phyloP scores from a whole-genome alignment of 64 coral and sea anemone genomes.

The Exaiptasia diaphana region DNA sequence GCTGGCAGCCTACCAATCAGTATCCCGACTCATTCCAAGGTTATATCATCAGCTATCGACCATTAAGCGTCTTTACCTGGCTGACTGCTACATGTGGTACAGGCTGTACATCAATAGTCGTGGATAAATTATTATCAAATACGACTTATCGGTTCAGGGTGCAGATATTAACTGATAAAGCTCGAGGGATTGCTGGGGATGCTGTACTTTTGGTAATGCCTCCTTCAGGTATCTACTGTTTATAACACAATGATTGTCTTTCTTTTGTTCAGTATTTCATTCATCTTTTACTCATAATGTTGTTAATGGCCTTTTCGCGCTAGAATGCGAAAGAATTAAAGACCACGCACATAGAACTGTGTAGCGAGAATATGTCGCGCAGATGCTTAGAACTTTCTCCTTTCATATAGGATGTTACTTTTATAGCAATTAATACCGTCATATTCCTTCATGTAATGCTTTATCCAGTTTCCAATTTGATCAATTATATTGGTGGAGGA shows the following conservation, averaged over 20 bases:
- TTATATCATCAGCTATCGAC: neutral
- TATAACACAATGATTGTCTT: neutral
- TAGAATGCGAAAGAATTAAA: neutral
- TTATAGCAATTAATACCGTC: too few relatives aligned
- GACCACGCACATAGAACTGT: neutral
- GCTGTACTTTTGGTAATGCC: neutral
- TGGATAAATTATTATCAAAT: neutral
- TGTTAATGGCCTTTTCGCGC: too few relatives aligned
- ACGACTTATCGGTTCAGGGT: neutral
- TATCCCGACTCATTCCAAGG: neutral
- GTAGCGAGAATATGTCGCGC: neutral
- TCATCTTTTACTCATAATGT: neutral
- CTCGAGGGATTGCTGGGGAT: neutral
- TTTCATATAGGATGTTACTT: neutral
- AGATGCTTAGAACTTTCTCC: neutral
- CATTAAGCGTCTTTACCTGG: neutral
- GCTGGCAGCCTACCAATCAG: neutral
- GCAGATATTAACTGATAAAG: neutral
- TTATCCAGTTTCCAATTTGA: too few relatives aligned
- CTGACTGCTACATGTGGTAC: neutral
- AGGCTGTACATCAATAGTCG: neutral
- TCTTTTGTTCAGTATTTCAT: neutral
- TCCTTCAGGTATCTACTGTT: neutral
- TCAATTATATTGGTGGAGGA: too few relatives aligned
- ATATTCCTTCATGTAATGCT: too few relatives aligned